Percentiles rank a stretch among this genome's conserved stretches.
Evolutionary conservation across 1,140 invertebrate species (phyloP).

Genomic region (Drosophila cardini): DNA sequence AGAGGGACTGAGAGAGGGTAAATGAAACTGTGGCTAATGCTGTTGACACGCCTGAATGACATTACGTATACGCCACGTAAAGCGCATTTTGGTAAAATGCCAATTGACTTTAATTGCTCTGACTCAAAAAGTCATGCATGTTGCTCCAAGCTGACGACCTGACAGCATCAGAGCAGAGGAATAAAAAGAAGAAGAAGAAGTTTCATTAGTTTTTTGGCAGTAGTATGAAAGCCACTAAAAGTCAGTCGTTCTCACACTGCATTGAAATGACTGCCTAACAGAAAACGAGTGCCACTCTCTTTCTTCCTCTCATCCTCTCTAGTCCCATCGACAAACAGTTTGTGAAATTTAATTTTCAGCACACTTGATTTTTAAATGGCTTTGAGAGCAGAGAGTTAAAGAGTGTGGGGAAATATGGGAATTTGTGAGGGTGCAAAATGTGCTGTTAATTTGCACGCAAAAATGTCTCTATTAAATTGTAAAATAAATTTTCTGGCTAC

Average conservation of each 20-base stretch:
- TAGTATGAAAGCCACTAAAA: slow-evolving; percentile 59
- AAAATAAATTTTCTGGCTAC: slow-evolving; percentile 20
- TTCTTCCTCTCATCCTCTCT: background rate
- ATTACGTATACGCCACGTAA: slow-evolving; percentile 75
- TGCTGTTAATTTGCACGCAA: slow-evolving; percentile 68
- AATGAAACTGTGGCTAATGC: slow-evolving; percentile 57
- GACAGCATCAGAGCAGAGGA: background rate
- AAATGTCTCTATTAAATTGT: slow-evolving; percentile 77
- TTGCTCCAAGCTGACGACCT: background rate
- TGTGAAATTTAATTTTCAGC: slow-evolving; percentile 76
- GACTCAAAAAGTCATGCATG: slow-evolving; percentile 65
- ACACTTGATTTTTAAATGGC: slow-evolving; percentile 70
- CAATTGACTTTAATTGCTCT: slow-evolving; percentile 80
- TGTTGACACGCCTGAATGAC: slow-evolving; percentile 53
- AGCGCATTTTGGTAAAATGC: slow-evolving; percentile 74
- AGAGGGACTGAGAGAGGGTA: too few relatives aligned
- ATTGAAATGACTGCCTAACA: slow-evolving; percentile 27
- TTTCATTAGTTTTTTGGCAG: slow-evolving; percentile 69
- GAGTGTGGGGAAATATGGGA: too few relatives aligned
- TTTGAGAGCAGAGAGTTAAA: background rate
- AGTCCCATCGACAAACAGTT: slow-evolving; percentile 51
- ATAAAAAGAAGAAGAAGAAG: slow-evolving; percentile 18
- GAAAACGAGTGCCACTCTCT: too few relatives aligned
- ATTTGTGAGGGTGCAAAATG: slow-evolving; percentile 30
- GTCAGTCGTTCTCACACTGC: slow-evolving; percentile 54